phyloP scores from a whole-genome alignment of 1,140 invertebrate genomes.

The Zaprionus kolodkinae region DNA sequence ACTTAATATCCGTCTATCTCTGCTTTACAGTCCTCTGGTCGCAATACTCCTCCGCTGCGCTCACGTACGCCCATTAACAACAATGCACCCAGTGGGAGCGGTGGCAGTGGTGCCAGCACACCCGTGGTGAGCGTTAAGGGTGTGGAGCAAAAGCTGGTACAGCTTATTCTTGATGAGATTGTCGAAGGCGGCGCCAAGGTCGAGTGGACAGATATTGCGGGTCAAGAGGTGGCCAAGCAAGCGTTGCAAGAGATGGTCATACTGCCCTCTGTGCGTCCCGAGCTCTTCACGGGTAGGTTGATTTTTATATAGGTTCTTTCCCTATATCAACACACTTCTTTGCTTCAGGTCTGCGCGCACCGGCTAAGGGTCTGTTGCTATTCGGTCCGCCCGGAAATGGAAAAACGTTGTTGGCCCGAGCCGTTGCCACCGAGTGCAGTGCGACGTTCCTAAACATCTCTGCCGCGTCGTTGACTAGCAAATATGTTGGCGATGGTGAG shows the following conservation, averaged over 20 bases:
- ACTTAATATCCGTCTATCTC: neutral
- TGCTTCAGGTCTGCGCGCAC: constrained; percentile 86
- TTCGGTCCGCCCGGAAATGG: constrained; percentile 95
- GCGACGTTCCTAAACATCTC: constrained; percentile 99
- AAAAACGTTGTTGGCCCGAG: constrained; percentile 95
- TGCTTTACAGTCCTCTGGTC: constrained; percentile 84
- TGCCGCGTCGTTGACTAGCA: constrained; percentile 98
- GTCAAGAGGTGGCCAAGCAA: constrained; percentile 96
- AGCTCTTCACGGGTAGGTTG: constrained; percentile 93
- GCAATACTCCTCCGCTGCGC: constrained; percentile 81
- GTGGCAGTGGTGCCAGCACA: constrained; percentile 84
- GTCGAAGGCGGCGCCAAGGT: constrained; percentile 91
- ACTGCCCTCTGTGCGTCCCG: constrained; percentile 96
- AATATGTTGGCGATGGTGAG: constrained; percentile 98
- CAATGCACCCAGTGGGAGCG: constrained; percentile 77
- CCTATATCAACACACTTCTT: neutral
- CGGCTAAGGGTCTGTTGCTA: constrained; percentile 95
- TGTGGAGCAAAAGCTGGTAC: constrained; percentile 95
- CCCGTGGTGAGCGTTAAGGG: constrained; percentile 87
- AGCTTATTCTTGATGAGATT: constrained; percentile 91
- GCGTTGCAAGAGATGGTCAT: constrained; percentile 99
- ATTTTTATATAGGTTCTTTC: neutral
- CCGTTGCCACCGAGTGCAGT: constrained; percentile 95
- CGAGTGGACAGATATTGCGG: constrained; percentile 97
- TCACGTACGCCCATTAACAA: constrained; percentile 83